Evolutionary conservation across 1,140 invertebrate species (phyloP), one percentile per base, ranked within the genome.

Genomic region (Vanessa atalanta): DNA sequence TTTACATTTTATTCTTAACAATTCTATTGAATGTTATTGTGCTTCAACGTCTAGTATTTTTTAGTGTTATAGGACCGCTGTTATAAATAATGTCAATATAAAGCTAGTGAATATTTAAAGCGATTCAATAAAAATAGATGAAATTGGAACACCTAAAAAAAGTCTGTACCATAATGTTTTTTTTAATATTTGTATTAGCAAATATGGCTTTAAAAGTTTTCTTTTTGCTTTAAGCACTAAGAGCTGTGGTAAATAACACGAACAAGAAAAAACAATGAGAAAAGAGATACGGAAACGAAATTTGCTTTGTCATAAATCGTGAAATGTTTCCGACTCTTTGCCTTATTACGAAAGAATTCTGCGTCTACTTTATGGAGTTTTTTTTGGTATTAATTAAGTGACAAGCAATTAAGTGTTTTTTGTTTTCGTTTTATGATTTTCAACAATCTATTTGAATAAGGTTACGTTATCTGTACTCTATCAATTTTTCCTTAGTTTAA

Each of bases 281-380:
- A 68, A 83, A 88, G 83, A 88, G 88, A 87, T 87, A 88, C 83
- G 84, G 86, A 86, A 89, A 88, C 84, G 87, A 88, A 93, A 90
- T 88, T 90, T 84, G 88, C 86, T 89, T 88, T 88, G 86, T 90
- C 88, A 92, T 91, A 93, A 93, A 92, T 93, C 85, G 86, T 83
- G 84, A 88, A 88, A 88, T 78, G 86, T 87, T 90, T 90, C 88
- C 88, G 84, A 84, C 79, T 61, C 57, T 31, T 61, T 84, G 81
- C 81, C 80, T 85, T 85, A 83, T 81, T 86, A 86, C 84, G 84
- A 88, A 89, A 84, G 88, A 90, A 90, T 77, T 83, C 81, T 82
- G 75, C 37, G 16, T 61, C 20, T 60, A n/a, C 47, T 50, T 61
- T 37, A 37, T 37, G 26, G 14, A 61, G 11, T 57, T 26, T 57